phyloP scores from a whole-genome alignment of 2,797 vertebrate species.

The Acanthiza pusilla region DNA sequence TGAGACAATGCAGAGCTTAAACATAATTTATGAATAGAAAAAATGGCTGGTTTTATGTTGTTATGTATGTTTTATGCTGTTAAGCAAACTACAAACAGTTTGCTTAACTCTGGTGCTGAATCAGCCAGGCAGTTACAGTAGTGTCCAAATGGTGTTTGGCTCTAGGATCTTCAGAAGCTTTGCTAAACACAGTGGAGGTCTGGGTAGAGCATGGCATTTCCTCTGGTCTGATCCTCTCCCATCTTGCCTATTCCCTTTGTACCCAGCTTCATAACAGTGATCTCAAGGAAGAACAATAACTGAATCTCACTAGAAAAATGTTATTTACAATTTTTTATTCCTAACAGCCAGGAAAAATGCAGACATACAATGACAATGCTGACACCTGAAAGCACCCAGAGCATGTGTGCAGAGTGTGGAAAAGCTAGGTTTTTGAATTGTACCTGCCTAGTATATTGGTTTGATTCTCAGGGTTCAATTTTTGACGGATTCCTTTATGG shows the following conservation, averaged over 20 bases:
- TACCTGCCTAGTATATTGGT: not conserved
- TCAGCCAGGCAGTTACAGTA: not conserved
- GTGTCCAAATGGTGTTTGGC: not conserved
- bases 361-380: not conserved
- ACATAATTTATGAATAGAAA: not conserved
- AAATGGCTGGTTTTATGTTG: not conserved
- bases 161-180: not conserved
- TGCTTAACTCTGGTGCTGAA: not conserved
- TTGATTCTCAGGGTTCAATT: not conserved
- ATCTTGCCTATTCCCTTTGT: not conserved
- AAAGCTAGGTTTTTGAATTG: not conserved
- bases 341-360: not conserved
- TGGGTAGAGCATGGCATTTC: not conserved
- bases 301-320: not conserved
- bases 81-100: not conserved
- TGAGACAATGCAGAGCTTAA: not conserved
- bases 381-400: not conserved
- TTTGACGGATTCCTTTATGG: not conserved
- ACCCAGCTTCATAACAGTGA: not conserved
- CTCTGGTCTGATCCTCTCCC: not conserved
- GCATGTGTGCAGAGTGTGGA: not conserved
- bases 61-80: not conserved
- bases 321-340: not conserved
- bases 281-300: not conserved
- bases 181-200: rapidly evolving